A percentile compares a stretch with the other conserved stretches of the same genome.
phyloP scores from a whole-genome alignment of 2,113 vertebrate species.

The Mirza zaza region DNA sequence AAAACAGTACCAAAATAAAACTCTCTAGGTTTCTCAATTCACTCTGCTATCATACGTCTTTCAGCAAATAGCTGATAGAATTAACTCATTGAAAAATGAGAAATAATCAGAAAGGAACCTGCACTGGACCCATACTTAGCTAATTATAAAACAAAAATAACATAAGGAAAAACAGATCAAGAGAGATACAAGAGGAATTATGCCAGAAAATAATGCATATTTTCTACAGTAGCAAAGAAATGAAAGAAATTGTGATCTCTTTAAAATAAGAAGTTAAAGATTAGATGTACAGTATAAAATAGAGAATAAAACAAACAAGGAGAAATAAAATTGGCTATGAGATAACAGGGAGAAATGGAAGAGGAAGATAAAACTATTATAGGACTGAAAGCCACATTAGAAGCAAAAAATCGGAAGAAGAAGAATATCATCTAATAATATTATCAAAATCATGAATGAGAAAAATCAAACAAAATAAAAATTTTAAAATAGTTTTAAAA shows the following conservation, averaged over 20 bases:
- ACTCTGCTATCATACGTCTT: not conserved
- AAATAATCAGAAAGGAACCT: not conserved
- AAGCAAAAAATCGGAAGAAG: not conserved
- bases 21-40: not conserved
- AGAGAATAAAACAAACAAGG: not conserved
- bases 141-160: conserved; percentile 6
- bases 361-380: conserved; percentile 11
- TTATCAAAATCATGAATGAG: not conserved
- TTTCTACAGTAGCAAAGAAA: not conserved
- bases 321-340: conserved; percentile 23
- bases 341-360: not conserved
- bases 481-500: not conserved
- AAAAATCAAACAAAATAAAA: not conserved
- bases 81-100: not conserved
- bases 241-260: not conserved
- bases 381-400: not conserved
- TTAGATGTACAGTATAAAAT: not conserved
- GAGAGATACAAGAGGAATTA: not conserved
- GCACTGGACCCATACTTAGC: not conserved
- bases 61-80: not conserved
- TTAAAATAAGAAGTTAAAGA: conserved; percentile 8
- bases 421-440: not conserved
- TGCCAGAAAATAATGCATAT: not conserved
- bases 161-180: not conserved
- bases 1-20: not conserved